Evolutionary conservation across 2,888 invertebrate genomes (phyloP), one percentile per base, ranked within the genome.

Genomic region (Dynastes hyllus): DNA sequence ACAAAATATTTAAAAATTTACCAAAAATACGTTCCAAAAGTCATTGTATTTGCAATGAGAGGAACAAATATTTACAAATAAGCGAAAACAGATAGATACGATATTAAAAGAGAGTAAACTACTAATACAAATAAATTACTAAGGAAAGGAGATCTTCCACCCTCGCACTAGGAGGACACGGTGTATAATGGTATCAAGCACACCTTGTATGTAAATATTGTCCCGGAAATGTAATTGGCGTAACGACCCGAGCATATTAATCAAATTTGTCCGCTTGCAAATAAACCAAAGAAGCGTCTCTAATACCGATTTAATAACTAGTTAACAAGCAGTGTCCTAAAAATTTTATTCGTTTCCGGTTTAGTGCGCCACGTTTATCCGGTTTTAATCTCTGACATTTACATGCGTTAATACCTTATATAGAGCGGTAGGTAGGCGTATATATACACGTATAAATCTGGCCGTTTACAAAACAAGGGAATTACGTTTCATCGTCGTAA

Each of bases 321-420:
- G 55, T 58, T 58, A 6, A 63, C 63, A 32, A 63, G 32, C 63
- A 32, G 29, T 3, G 63, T 29, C 63, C 32, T 63, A 63, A 63
- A 63, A 63, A 63, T 29, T 63, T 63, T n/a, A 63, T 63, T 13
- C 37, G 63, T 63, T 63, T 63, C 63, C 63, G 63, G 13, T 32
- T 63, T 32, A 63, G 29, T 32, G 32, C 32, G 9, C 63, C 6
- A 11, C 50, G 69, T 51, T 69, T 69, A 69, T 69, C 51, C 29
- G 27, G 51, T 32, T 51, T 69, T 69, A 69, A 69, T 50, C 69
- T 29, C 51, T 51, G 51, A 51, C 69, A 69, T 69, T 53, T 51
- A 51, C 69, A 69, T 27, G 69, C 51, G 29, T 69, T 69, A 69
- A 69, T 69, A 51, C 29, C 27, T 22, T 58, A 58, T 22, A 58